Evolutionary conservation across 2,113 vertebrate species (phyloP), one percentile per base, ranked within the genome.

Genomic region (Cryptomyrus ogoouensis): DNA sequence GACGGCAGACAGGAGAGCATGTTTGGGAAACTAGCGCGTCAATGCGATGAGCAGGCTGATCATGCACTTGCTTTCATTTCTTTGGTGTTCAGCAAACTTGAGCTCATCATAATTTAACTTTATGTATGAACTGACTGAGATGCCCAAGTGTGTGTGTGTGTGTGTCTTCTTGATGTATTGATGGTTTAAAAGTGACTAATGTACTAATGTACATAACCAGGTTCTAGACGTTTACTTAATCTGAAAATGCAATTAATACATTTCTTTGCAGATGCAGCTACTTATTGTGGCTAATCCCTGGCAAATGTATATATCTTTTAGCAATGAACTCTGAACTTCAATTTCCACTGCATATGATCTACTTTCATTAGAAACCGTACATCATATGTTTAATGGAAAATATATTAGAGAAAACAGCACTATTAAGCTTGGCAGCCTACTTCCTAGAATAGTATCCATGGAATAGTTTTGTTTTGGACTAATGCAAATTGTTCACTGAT

Each of bases 391-490:
- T n/a, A 31, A 53, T 87, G 85, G 46, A 3, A 87, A 87, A 31
- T 50, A n/a, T 24, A n/a, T 3, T 46, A 47, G 6, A 87, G 47
- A 39, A 35, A 53, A 87, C 31, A 44, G n/a, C 46, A 56, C 49
- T 87, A 53, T 53, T 42, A 56, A 39, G 53, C 47, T 50, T 49
- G 46, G 5, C 27, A 53, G 85, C 24, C 1, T 53, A 56, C 90
- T 91, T 88, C 84, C 88, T 0, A 24, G 89, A 91, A 83, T 46
- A 90, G 88, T 89, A 92, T 92, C 92, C 21, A 49, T 90, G 42
- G 66, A 49, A 87, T 89, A 80, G 46, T 53, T 62, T 46, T 90
- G 74, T 91, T 89, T 90, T 77, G 87, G 74, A 88, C n/a, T 66
- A 47, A 84, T 27, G 83, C 89, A 46, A 84, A 88, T 92, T 88